Conservation (phyloP, 2,888 invertebrate genomes). For the Erebia epiphron region DNA sequence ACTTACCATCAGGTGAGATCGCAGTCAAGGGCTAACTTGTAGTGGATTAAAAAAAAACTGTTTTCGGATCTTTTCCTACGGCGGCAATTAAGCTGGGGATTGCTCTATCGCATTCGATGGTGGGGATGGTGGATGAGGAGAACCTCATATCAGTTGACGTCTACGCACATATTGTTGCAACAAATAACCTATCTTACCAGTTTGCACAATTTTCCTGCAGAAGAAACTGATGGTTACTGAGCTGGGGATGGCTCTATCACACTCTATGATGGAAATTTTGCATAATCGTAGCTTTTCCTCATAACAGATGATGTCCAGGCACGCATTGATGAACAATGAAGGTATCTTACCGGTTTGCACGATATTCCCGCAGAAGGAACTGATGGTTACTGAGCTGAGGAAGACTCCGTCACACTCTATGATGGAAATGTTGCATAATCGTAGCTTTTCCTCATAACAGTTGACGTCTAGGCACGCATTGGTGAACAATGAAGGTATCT, state of each 20-base stretch:
- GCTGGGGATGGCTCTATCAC: conserved; percentile 40
- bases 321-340: conserved; percentile 81
- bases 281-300: conserved; percentile 66
- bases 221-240: conserved; percentile 69
- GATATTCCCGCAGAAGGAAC: conserved; percentile 88
- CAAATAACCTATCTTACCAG: conserved; percentile 72
- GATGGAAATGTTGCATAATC: conserved; percentile 61
- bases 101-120: conserved; percentile 57
- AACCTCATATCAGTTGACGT: conserved; percentile 71
- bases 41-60: no score
- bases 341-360: conserved; percentile 85
- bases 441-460: conserved; percentile 66
- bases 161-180: conserved; percentile 81
- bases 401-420: conserved; percentile 55
- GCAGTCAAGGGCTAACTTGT: no score
- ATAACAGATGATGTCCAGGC: conserved; percentile 78
- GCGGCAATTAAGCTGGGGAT: no score
- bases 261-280: conserved; percentile 67
- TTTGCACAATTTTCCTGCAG: conserved; percentile 88
- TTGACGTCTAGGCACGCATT: conserved; percentile 84
- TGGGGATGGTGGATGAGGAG: conserved; percentile 60
- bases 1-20: no score
- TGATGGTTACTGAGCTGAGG: conserved; percentile 28
- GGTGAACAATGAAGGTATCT: conserved; percentile 62
- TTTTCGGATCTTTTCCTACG: no score